Evolutionary conservation across 2,888 invertebrate genomes (phyloP), one percentile per base, ranked within the genome.

Genomic region (Apamea epomidion): DNA sequence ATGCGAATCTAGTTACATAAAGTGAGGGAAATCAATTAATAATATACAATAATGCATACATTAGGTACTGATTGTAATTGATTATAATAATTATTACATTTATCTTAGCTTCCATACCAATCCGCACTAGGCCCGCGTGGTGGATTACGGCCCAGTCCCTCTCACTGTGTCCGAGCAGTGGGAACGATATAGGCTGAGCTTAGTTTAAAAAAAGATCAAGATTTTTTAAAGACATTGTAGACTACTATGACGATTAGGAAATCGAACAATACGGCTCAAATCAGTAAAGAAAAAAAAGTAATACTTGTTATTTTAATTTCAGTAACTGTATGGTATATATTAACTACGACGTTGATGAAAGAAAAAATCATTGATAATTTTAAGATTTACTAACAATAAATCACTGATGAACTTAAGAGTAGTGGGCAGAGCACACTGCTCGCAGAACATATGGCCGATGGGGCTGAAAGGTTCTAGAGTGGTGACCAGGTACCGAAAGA

Each of bases 1-100:
- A 74, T 74, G 74, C 54, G 64, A 48, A 64, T 76, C 71, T 84
- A 65, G 62, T 67, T 81, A 68, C 25, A 81, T 80, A 45, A 65
- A 21, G 32, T 25, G 1, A 81, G 25, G 68, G 54, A 54, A 88
- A 76, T 73, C 37, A 69, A 67, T 72, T 29, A 72, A 16, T 67
- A 12, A 65, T 21, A 37, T 12, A 37, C 21, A 12, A 25, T 12
- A 21, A 37, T 5, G 37, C 65, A 21, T 25, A 65, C 1, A 21
- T 21, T 21, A 10, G 5, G 5, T 64, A 25, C 0, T 16, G 12
- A 16, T 21, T 21, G 29, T 58, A 37, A 48, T 21, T 37, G n/a
- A 51, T 37, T 18, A 4, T 7, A 32, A 48, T 18, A 69, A 32
- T 62, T 54, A 25, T 37, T n/a, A 8, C 29, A 58, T 5, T 42